A percentile compares a stretch with the other conserved stretches of the same genome.
These are phyloP conservation scores for Penaeus vannamei DNA, from an alignment of 1,140 invertebrate species.

Conservation along the genomic window DNA sequence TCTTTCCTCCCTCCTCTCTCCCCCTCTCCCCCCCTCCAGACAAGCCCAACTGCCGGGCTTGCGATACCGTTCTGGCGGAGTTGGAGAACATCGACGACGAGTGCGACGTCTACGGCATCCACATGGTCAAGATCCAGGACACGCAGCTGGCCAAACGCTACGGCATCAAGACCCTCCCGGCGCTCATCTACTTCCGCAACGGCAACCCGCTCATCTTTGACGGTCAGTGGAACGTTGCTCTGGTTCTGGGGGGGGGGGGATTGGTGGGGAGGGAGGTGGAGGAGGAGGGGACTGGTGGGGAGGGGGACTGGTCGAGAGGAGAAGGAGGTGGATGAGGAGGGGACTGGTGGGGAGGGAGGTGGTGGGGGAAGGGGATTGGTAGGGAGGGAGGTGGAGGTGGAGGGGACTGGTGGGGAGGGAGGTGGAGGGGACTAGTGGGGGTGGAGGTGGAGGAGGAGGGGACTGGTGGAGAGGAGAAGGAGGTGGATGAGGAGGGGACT, in stretches of 20 bases:
- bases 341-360: too few relatives aligned
- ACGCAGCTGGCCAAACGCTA: constrained; percentile 91
- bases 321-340: too few relatives aligned
- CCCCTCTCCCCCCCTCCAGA: constrained; percentile 74
- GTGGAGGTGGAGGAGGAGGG: not conserved
- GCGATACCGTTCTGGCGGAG: constrained; percentile 90
- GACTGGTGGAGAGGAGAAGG: not conserved
- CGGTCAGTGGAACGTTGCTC: constrained; percentile 72
- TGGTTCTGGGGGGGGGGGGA: not conserved
- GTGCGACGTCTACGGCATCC: constrained; percentile 93
- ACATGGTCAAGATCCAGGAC: constrained; percentile 95
- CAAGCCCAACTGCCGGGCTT: constrained; percentile 93
- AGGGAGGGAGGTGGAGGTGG: too few relatives aligned
- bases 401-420: not conserved
- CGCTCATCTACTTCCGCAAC: constrained; percentile 92
- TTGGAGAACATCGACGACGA: constrained; percentile 94
- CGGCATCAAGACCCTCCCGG: constrained; percentile 95
- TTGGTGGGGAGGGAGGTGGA: not conserved
- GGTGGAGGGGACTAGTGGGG: not conserved
- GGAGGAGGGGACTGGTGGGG: too few relatives aligned
- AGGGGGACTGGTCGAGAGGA: too few relatives aligned
- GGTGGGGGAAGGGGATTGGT: too few relatives aligned
- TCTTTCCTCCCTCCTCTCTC: not conserved
- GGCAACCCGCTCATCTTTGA: constrained; percentile 94
- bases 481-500: not conserved